These are phyloP conservation scores for Polypedilum pembai DNA, from an alignment of 1,140 invertebrate species.

Conservation along the genomic window DNA sequence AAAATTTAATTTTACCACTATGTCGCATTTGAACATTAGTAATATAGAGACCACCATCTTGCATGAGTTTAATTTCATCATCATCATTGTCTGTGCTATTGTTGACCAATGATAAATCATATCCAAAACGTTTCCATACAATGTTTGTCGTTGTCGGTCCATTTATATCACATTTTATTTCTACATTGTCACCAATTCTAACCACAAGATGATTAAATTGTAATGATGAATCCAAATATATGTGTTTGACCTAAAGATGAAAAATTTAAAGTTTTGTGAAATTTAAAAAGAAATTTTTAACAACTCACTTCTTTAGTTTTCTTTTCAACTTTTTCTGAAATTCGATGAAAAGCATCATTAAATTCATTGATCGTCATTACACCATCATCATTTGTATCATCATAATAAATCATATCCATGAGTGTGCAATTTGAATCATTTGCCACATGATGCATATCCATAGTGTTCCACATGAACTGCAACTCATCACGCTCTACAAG, in stretches of 20 bases:
- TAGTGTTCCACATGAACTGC: constrained; percentile 49
- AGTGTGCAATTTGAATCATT: constrained; percentile 53
- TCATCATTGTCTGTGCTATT: constrained; percentile 49
- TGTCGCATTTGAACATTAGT: constrained; percentile 66
- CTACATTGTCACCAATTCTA: constrained; percentile 67
- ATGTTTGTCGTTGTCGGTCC: constrained; percentile 59
- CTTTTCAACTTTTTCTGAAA: constrained; percentile 54
- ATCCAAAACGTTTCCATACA: constrained; percentile 62
- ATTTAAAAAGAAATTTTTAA: too few species aligned
- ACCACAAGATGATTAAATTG: constrained; percentile 62
- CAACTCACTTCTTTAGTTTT: constrained; percentile 27
- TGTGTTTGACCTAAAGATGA: constrained; percentile 57
- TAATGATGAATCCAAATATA: constrained; percentile 65
- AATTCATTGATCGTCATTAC: constrained; percentile 65
- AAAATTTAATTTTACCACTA: too few species aligned
- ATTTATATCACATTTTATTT: constrained; percentile 71
- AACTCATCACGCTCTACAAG: constrained; percentile 60
- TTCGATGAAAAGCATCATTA: constrained; percentile 68
- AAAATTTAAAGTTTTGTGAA: too few species aligned
- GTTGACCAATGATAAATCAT: constrained; percentile 56
- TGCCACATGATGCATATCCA: constrained; percentile 57
- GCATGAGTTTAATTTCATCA: constrained; percentile 56
- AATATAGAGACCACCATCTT: constrained; percentile 67
- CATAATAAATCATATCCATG: constrained; percentile 61
- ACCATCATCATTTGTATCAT: constrained; percentile 60